Evolutionary conservation across 2,888 invertebrate genomes (phyloP), one percentile per base, ranked within the genome.

Genomic region (Drosophila subquinaria): DNA sequence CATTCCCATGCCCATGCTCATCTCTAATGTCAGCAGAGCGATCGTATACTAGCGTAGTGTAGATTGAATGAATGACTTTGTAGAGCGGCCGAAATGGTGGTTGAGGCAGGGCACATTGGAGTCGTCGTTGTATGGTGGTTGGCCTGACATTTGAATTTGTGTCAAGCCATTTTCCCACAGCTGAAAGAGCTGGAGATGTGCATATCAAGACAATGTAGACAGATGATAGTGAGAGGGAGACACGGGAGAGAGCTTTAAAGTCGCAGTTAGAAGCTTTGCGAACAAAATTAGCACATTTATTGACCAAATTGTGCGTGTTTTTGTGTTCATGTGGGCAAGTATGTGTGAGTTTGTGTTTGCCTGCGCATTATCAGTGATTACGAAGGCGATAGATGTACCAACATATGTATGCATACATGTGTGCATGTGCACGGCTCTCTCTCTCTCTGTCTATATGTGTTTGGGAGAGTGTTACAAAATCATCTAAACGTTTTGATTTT

Each of bases 251-350:
- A 55, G 50, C 40, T 62, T 51, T 38, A 38, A 51, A 67, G 64
- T 59, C 55, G 40, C 38, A 20, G 35, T 42, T 33, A 62, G 47
- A 67, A 64, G 38, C 63, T 63, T 48, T 69, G 60, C 20, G 50
- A 69, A 42, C 68, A 68, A 76, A 85, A 86, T 83, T 86, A 86
- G 69, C 83, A 83, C 81, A 76, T 71, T 65, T 80, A 65, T 73
- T 78, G 40, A 67, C 53, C 17, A 74, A 77, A 78, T 69, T 74
- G 70, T 77, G 78, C 70, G 78, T 72, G 35, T 52, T 70, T 17
- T 61, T 69, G 30, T 55, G 33, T 51, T n/a, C n/a, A n/a, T 65
- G 61, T 60, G 23, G 50, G 23, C 53, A 45, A 35, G 23, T 36
- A 30, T 65, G 40, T 56, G 55, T 61, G 62, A 50, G 51, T 63